Evolutionary conservation across 23 tunicate species (phyloP).

Genomic region (Halocynthia roretzi): DNA sequence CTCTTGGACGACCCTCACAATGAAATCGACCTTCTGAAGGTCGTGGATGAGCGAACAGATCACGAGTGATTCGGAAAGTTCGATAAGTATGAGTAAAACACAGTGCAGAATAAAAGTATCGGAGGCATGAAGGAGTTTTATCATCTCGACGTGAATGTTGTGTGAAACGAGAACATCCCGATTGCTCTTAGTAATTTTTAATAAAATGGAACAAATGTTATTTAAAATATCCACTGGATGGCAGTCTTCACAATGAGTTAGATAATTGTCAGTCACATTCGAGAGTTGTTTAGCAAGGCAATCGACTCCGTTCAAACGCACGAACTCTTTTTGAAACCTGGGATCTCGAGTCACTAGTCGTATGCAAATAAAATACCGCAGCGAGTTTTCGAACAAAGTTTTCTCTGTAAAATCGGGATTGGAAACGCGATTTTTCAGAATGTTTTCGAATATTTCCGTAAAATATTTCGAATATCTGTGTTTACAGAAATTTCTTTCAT

Average conservation of each 20-base stretch:
- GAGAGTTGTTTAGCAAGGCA: slow-evolving; percentile 58
- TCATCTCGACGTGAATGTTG: slow-evolving; percentile 42
- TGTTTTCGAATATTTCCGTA: slow-evolving; percentile 5
- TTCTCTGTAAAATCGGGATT: slow-evolving; percentile 11
- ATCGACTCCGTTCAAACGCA: slow-evolving; percentile 18
- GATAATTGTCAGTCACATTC: slow-evolving; percentile 35
- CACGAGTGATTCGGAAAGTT: slow-evolving; percentile 35
- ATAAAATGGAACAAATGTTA: slow-evolving; percentile 40
- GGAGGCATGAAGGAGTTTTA: slow-evolving; percentile 37
- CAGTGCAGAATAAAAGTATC: slow-evolving; percentile 76
- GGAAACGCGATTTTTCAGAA: slow-evolving; percentile 7
- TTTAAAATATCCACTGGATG: slow-evolving; percentile 36
- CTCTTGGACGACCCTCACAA: slow-evolving; percentile 63
- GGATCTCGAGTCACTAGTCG: slow-evolving; percentile 75
- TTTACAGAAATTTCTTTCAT: slow-evolving; percentile 52
- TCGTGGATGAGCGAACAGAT: slow-evolving; percentile 13
- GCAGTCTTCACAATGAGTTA: slow-evolving; percentile 45
- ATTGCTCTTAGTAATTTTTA: slow-evolving; percentile 32
- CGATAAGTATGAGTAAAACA: slow-evolving; percentile 46
- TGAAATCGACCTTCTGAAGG: slow-evolving; percentile 43
- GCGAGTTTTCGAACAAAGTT: slow-evolving; percentile 24
- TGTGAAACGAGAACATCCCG: slow-evolving; percentile 23
- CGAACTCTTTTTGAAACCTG: slow-evolving; percentile 37
- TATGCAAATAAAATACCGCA: slow-evolving; percentile 41
- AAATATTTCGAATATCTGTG: slow-evolving; percentile 19